A percentile compares a stretch with the other conserved stretches of the same genome.
Conservation (phyloP, 1,140 invertebrate species). For the Oedothorax gibbosus region DNA sequence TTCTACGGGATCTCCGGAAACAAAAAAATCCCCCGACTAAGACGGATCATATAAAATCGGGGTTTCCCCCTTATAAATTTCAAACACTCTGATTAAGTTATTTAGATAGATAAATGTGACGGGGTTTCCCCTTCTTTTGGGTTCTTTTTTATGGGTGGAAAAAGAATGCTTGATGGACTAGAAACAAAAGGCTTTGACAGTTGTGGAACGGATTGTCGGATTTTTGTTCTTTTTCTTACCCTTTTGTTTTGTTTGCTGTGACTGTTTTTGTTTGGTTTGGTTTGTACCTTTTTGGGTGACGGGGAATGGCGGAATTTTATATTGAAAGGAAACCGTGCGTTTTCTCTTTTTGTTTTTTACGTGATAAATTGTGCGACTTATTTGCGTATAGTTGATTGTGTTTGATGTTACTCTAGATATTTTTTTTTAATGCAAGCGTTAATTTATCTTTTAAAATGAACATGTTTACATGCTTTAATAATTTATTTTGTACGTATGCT, state of each 20-base stretch:
- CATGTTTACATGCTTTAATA: too few species aligned
- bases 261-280: conserved; percentile 17
- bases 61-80: conserved; percentile 55
- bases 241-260: conserved; percentile 11
- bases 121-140: conserved; percentile 28
- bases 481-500: too few species aligned
- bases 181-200: conserved; percentile 55
- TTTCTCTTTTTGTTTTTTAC: too few species aligned
- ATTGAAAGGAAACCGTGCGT: too few species aligned
- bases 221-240: conserved; percentile 16
- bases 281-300: neutral
- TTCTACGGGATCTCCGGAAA: conserved; percentile 9
- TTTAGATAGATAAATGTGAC: conserved; percentile 59
- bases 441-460: too few species aligned
- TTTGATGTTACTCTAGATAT: too few species aligned
- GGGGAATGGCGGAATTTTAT: neutral
- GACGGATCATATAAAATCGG: conserved; percentile 47
- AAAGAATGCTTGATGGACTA: conserved; percentile 54
- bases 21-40: conserved; percentile 33
- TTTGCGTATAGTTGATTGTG: too few species aligned
- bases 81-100: conserved; percentile 58
- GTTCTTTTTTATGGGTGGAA: neutral
- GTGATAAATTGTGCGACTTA: too few species aligned
- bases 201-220: conserved; percentile 16
- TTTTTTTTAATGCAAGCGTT: too few species aligned